Base-by-base conservation (phyloP, 2,797 vertebrate genomes). In the Dendrocincla fuliginosa region DNA sequence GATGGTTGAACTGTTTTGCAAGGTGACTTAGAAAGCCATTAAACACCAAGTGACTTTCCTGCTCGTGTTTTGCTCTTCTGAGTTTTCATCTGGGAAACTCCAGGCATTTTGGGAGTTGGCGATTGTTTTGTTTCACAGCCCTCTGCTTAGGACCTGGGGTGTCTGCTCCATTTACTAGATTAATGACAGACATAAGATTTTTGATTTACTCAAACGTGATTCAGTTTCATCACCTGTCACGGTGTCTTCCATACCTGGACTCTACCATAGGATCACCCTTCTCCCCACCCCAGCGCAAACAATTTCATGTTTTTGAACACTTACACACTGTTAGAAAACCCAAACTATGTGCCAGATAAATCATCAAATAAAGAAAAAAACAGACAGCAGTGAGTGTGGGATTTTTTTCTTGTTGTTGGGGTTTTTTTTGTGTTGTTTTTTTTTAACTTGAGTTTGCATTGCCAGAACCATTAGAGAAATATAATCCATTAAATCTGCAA, bases 401-500 rank as follows among this genome's bases (percentile, higher is more conserved):
- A 47, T 78, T 64, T 64, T 20, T 57, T 79, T 28, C 14, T 35
- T 41, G 10, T 47, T 46, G 44, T 46, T 46, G 44, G 44, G 44
- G 22, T 11, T 19, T 64, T 84, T 78, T 86, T 61, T 41, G 39
- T 87, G 15, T 0, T 90, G n/a, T 14, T 23, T 63, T 73, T 71
- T 87, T 91, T 84, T 14, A 77, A 89, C 70, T 47, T 37, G 39
- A 77, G 24, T 84, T 96, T 82, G 67, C 46, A 71, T 95, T 96
- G 83, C 87, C 93, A 93, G 83, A 87, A 90, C 71, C 86, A 90
- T 94, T 93, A 95, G 47, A 91, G 80, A 95, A 95, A 90, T 91
- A 73, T 50, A 94, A 95, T 90, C 83, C 70, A 67, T 90, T 95
- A 96, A 97, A 95, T 95, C 85, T 96, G 77, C 74, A 64, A 91